Base-by-base conservation (phyloP, 2,113 vertebrate genomes). In the Copsychus sechellarum region DNA sequence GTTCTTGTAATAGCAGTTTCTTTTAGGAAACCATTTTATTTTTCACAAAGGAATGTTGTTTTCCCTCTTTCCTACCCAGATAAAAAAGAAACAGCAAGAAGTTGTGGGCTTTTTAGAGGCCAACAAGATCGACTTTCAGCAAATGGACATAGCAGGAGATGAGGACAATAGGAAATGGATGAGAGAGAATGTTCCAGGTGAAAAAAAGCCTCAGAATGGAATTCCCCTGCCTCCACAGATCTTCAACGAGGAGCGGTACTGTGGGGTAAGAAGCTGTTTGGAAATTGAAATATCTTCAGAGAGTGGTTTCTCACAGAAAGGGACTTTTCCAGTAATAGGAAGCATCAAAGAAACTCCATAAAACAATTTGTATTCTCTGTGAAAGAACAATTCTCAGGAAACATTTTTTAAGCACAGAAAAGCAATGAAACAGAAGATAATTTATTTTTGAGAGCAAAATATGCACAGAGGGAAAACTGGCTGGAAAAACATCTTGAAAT, bases 61-160 rank as follows among this genome's bases (percentile, higher is more conserved):
- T 34, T 81, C 50, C 38, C 28, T 85, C 42, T 43, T 71, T 89
- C 61, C 70, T 79, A 66, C 67, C 36, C 96, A 99, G 99, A 99
- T 99, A 96, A 99, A 99, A 97, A 99, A 99, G 98, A 99, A 99
- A 86, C 99, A 99, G 93, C 99, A 99, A 92, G 99, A 99, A 97
- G 99, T 99, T 43, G 98, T 99, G 24, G 99, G 98, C 60, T 99
- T 99, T 97, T 95, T 99, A 93, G 99, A 99, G 97, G 99, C 99
- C 38, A 98, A 99, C 80, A 99, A 99, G 93, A 99, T 99, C 36
- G 99, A 99, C 86, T 99, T 99, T 86, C 96, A 99, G 88, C 98
- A 98, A 85, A 95, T 99, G 91, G 99, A 99, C 97, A 99, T 99
- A 51, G 99, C 99, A 62, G 99, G 99, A 92, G 99, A 99, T 58